Percentiles rank a stretch among this genome's conserved stretches.
Conservation (phyloP, 1,140 invertebrate species). For the Zaprionus davidi region DNA sequence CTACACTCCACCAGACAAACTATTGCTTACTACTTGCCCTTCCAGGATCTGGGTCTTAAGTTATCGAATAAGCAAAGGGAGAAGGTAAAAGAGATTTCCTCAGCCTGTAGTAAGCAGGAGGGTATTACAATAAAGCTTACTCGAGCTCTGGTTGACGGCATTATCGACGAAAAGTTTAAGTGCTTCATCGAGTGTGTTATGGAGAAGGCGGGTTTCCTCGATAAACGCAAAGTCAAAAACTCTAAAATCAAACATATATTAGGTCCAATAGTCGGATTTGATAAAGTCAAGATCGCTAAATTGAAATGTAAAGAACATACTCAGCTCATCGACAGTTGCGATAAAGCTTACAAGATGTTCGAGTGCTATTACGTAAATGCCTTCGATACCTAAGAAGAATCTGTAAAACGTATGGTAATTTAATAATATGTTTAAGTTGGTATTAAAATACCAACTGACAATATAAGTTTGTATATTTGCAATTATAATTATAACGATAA, state of each 20-base stretch:
- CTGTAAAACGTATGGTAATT: too few relatives aligned
- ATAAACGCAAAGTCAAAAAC: slow-evolving; percentile 55
- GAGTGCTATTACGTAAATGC: slow-evolving; percentile 57
- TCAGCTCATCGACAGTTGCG: slow-evolving; percentile 60
- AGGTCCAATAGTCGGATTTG: slow-evolving; percentile 45
- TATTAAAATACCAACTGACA: too few relatives aligned
- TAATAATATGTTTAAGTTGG: too few relatives aligned
- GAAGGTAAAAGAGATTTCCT: too few relatives aligned
- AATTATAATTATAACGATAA: too few relatives aligned
- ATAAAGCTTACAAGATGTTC: slow-evolving; percentile 62
- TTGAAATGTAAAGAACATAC: slow-evolving; percentile 48
- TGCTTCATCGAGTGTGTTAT: slow-evolving; percentile 70
- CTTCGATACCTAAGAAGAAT: too few relatives aligned
- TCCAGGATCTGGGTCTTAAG: too few relatives aligned
- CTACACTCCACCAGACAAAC: too few relatives aligned
- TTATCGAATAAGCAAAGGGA: too few relatives aligned
- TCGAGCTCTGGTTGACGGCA: slow-evolving; percentile 38
- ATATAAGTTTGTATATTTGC: too few relatives aligned
- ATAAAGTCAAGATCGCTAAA: slow-evolving; percentile 48
- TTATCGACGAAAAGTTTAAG: slow-evolving; percentile 61
- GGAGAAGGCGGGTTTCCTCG: slow-evolving; percentile 55
- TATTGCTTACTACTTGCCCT: too few relatives aligned
- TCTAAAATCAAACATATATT: slow-evolving; percentile 48
- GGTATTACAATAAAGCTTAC: not conserved
- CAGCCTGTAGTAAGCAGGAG: too few relatives aligned